Evolutionary conservation across 2,888 invertebrate species (phyloP), one percentile per base, ranked within the genome.

Genomic region (Coremacera marginata): DNA sequence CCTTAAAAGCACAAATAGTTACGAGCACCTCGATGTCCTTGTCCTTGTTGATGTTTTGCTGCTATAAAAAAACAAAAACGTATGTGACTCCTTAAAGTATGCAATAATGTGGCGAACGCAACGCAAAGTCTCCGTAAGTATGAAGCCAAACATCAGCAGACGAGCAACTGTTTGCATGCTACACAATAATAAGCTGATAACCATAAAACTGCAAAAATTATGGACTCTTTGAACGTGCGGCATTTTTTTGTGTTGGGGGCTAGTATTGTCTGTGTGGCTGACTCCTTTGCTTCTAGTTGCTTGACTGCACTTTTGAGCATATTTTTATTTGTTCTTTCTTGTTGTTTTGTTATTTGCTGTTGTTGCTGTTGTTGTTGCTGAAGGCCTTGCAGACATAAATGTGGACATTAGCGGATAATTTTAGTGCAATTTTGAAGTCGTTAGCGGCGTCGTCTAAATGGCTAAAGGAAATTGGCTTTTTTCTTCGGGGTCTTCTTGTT

Each of bases 361-460:
- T 37, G 19, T 34, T 65, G 3, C n/a, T 8, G 57, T 22, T 60
- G 11, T 44, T 44, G 57, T 7, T 27, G 49, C 5, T 22, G 60
- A 49, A 55, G 60, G 31, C 55, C 55, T 74, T 34, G 37, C 65
- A 37, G 74, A 52, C 84, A 83, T 85, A 85, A 86, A 84, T 86
- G 84, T 84, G 86, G 82, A 85, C 86, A 85, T 86, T 86, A 86
- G 84, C 86, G 86, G 85, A 86, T 86, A 87, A 87, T 87, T 87
- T 87, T 86, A 84, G 84, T 86, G 87, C 87, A 88, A 87, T 88
- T 87, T 87, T 85, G 83, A 87, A 87, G 87, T 87, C 87, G 87
- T 87, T 87, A 87, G 85, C 86, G 83, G 80, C 80, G 57, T 57
- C 72, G 77, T 55, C 62, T 55, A 57, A 49, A 63, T 63, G 55